phyloP scores from a whole-genome alignment of 2,888 invertebrate species.

The Tenthredo mesomela region DNA sequence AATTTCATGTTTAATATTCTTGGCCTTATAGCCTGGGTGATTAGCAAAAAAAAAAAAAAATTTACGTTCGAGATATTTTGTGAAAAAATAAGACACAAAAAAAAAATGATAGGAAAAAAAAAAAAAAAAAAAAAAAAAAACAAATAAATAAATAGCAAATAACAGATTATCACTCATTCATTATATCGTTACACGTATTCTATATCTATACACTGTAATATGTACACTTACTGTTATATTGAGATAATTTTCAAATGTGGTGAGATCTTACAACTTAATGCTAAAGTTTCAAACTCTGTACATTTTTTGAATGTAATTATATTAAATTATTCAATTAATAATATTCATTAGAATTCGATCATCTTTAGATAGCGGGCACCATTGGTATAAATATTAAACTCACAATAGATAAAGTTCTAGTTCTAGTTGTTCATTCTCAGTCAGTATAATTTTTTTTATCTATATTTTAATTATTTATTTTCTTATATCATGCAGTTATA shows the following conservation, averaged over 20 bases:
- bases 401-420: neutral
- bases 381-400: conserved; percentile 41
- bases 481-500: neutral
- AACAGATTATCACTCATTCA: conserved; percentile 28
- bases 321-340: conserved; percentile 54
- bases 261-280: conserved; percentile 8
- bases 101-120: neutral
- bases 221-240: conserved; percentile 26
- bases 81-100: neutral
- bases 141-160: neutral
- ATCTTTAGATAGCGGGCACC: conserved; percentile 55
- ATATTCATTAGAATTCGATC: conserved; percentile 51
- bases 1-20: conserved; percentile 19
- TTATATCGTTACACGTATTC: conserved; percentile 5
- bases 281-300: conserved; percentile 57
- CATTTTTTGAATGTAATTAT: conserved; percentile 57
- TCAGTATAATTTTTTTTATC: neutral
- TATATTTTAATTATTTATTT: neutral
- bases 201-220: conserved; percentile 22
- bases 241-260: conserved; percentile 43
- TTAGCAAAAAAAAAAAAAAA: neutral
- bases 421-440: neutral
- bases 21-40: neutral
- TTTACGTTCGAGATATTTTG: conserved; percentile 9
- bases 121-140: neutral